Base-by-base conservation (phyloP, 2,888 invertebrate species). In the Campaea margaritaria region DNA sequence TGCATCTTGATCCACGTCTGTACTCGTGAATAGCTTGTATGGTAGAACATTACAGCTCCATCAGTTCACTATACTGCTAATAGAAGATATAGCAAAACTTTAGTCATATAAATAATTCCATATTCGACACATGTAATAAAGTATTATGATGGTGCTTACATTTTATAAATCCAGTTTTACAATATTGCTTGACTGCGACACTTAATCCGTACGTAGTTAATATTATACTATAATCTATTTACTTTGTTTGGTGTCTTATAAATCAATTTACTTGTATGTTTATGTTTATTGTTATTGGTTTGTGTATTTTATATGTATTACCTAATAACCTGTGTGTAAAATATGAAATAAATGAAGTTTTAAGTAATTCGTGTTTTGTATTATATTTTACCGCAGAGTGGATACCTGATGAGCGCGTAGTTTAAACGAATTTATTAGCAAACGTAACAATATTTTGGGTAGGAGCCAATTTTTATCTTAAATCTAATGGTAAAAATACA, bases 381-480 rank as follows among this genome's bases (percentile, higher is more conserved):
- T n/a, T n/a, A n/a, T n/a, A n/a, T n/a, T 56, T 46, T 47, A 36
- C 36, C 2, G 36, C 36, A n/a, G 10, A 8, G 34, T 9, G 11
- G 7, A 46, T 58, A 53, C 49, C 52, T 58, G 47, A 58, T 44
- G 21, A 21, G n/a, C n/a, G 21, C 13, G 38, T 14, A 45, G 56
- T 58, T 58, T 74, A 68, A 67, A 68, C 65, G 63, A 58, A 69
- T 67, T 58, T 60, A 62, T 63, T 70, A 70, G 68, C 68, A 66
- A 53, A 64, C 55, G 50, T 60, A 65, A 70, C 68, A 50, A 72
- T 61, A 58, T 70, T 56, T 79, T 79, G 79, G 79, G 67, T 59
- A 44, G 54, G 28, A 15, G 84, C 85, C 85, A 85, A 82, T 75
- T 78, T 78, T 80, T 74, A 52, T 59, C 69, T 63, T 58, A 65